Conservation (phyloP, 2,797 vertebrate species). For the Clarias pachynema region DNA sequence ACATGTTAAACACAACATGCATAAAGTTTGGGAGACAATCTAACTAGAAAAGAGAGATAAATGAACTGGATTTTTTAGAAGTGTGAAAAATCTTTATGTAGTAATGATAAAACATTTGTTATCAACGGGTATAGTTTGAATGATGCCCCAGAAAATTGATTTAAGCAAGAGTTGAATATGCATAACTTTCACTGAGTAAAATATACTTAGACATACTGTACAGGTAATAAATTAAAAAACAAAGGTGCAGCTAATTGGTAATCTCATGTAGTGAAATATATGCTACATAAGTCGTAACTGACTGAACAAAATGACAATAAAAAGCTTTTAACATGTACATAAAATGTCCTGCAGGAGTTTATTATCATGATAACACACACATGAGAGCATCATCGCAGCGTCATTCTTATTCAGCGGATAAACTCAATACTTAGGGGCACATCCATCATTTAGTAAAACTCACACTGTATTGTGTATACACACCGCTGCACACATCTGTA, state of each 20-base stretch:
- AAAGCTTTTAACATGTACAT: neutral
- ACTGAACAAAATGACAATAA: neutral
- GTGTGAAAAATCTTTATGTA: no score
- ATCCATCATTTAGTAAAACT: constrained; percentile 19
- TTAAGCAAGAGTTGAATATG: neutral
- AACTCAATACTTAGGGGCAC: neutral
- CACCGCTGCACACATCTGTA: neutral
- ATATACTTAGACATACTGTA: neutral
- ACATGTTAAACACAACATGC: neutral
- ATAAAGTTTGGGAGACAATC: neutral
- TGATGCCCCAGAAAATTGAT: neutral
- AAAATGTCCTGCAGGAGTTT: neutral
- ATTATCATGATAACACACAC: neutral
- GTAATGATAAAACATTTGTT: neutral
- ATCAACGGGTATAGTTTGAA: neutral
- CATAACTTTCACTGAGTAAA: neutral
- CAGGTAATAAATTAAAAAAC: neutral
- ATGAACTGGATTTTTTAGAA: neutral
- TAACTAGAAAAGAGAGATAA: neutral
- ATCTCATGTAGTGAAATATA: neutral
- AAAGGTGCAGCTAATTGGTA: neutral
- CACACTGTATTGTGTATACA: neutral
- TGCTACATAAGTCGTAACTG: neutral
- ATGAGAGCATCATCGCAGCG: neutral
- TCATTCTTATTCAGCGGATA: neutral